A percentile compares a stretch with the other conserved stretches of the same genome.
phyloP scores from a whole-genome alignment of 1,140 invertebrate species.

The Amphibalanus amphitrite region DNA sequence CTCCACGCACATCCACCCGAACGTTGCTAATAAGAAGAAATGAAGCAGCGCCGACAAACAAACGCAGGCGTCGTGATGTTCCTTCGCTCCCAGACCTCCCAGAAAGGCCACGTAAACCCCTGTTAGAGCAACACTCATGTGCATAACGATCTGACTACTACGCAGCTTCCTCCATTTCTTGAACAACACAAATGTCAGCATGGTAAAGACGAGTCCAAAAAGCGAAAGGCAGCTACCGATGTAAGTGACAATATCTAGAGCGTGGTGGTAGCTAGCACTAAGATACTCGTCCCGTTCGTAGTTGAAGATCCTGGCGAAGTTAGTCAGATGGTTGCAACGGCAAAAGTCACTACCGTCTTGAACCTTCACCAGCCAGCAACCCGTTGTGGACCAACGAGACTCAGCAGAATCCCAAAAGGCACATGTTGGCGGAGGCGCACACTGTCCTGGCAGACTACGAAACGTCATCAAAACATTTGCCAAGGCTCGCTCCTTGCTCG shows the following conservation, averaged over 20 bases:
- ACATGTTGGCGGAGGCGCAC: background rate
- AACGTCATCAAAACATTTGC: background rate
- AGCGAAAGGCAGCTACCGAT: conserved; percentile 19
- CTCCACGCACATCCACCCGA: conserved; percentile 33
- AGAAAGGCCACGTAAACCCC: conserved; percentile 18
- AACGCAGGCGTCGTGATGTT: too few species aligned
- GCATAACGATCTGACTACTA: too few species aligned
- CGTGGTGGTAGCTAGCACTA: conserved; percentile 10
- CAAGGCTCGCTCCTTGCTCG: too few species aligned
- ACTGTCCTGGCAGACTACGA: background rate
- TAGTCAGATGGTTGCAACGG: conserved; percentile 19
- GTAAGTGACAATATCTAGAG: conserved; percentile 18
- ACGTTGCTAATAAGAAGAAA: conserved; percentile 30
- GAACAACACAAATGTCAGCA: conserved; percentile 19
- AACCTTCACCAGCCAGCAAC: background rate
- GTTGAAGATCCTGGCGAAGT: conserved; percentile 19
- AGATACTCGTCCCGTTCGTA: conserved; percentile 12
- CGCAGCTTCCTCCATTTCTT: conserved; percentile 21
- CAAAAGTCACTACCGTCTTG: conserved; percentile 9
- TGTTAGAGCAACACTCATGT: too few species aligned
- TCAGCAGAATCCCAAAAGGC: background rate
- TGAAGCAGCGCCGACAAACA: too few species aligned
- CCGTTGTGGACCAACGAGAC: background rate
- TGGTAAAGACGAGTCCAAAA: conserved; percentile 18
- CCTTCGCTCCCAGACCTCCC: too few species aligned